Percentiles rank a stretch among this genome's conserved stretches.
These are phyloP conservation scores for Capitulum mitella DNA, from an alignment of 2,888 invertebrate species.

Conservation along the genomic window DNA sequence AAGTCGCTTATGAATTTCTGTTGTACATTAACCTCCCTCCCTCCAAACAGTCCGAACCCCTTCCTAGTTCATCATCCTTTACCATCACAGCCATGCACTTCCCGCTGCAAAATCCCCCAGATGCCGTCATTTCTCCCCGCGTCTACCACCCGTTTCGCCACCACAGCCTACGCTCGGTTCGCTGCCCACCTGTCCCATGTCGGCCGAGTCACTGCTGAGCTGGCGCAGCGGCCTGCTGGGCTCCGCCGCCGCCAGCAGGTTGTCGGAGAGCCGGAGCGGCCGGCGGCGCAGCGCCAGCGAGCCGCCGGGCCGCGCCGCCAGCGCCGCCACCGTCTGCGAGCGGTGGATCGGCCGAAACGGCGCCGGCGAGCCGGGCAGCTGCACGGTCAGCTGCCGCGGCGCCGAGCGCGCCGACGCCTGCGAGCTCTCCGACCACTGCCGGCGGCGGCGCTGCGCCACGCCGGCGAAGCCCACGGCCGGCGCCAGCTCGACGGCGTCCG, in stretches of 20 bases:
- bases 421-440: not conserved
- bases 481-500: not conserved
- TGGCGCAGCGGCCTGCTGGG: not conserved
- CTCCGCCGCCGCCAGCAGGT: not conserved
- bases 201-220: not conserved
- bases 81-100: too few species aligned
- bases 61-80: too few species aligned
- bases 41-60: too few species aligned
- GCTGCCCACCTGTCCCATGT: not conserved
- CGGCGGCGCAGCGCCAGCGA: not conserved
- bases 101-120: too few species aligned
- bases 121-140: too few species aligned
- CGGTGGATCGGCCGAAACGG: not conserved
- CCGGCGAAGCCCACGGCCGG: not conserved
- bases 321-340: not conserved
- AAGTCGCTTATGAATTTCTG: too few species aligned
- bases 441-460: not conserved
- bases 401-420: not conserved
- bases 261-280: not conserved
- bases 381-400: not conserved
- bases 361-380: slow-evolving; percentile 1
- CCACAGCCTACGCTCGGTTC: too few species aligned
- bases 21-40: too few species aligned
- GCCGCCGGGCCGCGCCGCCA: too few species aligned
- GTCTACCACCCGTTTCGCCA: too few species aligned